phyloP scores from a whole-genome alignment of 2,888 invertebrate species.

The Notodonta ziczac region DNA sequence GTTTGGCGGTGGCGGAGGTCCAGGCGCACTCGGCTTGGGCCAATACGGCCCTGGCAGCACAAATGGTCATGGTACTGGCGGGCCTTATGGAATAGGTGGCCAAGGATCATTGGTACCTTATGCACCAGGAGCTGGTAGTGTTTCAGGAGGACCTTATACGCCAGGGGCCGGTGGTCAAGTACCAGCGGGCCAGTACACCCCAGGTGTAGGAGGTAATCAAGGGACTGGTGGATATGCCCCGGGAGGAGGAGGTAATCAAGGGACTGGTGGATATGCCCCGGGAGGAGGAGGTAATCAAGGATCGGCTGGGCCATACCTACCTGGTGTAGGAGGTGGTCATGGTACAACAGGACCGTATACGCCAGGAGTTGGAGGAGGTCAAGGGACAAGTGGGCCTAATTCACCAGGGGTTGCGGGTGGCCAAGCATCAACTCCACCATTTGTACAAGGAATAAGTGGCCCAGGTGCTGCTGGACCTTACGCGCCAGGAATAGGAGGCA shows the following conservation, averaged over 20 bases:
- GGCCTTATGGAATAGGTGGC: neutral
- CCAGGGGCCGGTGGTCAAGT: neutral
- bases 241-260: neutral
- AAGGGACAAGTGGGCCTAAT: neutral
- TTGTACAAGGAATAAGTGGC: conserved; percentile 1
- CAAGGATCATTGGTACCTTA: neutral
- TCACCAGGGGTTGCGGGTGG: too few species aligned
- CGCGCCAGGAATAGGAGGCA: conserved; percentile 10
- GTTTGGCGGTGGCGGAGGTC: conserved; percentile 17
- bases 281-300: neutral
- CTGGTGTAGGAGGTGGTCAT: neutral
- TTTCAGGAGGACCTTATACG: neutral
- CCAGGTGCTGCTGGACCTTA: conserved; percentile 14
- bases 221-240: neutral
- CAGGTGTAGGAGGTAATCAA: neutral
- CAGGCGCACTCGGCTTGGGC: neutral
- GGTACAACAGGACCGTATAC: neutral
- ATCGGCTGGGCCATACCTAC: neutral
- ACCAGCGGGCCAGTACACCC: neutral
- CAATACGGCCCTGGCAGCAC: neutral
- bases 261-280: neutral
- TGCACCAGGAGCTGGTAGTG: neutral
- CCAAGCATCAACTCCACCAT: too few species aligned
- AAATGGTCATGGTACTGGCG: neutral
- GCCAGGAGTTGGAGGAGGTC: conserved; percentile 3